Percentiles rank a stretch among this genome's conserved stretches.
Evolutionary conservation across 1,140 invertebrate species (phyloP).

Genomic region (Orussus abietinus): DNA sequence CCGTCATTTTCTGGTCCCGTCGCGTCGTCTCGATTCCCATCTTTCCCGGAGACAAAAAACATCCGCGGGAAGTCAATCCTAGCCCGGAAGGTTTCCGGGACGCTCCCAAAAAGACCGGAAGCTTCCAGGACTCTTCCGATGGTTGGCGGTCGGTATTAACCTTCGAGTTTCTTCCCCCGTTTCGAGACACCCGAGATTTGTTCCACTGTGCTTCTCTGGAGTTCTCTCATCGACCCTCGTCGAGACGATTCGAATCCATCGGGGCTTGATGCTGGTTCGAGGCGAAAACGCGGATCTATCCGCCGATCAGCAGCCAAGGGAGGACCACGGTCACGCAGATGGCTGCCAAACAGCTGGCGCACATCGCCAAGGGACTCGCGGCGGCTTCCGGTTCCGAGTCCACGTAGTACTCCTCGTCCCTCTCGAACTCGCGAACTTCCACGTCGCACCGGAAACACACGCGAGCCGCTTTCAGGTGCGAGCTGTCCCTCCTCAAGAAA

Average conservation of each 20-base stretch:
- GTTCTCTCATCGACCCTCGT: no score
- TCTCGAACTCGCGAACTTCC: constrained; percentile 50
- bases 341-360: constrained; percentile 47
- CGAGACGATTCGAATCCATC: no score
- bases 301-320: constrained; percentile 49
- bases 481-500: constrained; percentile 45
- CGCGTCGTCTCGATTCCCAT: no score
- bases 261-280: no score
- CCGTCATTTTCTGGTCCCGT: no score
- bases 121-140: neutral
- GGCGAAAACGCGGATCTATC: constrained; percentile 24
- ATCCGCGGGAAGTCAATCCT: no score
- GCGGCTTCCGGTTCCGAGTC: constrained; percentile 30
- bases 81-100: no score
- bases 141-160: neutral
- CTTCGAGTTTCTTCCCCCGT: neutral
- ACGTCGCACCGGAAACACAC: constrained; percentile 54
- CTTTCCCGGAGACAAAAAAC: no score
- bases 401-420: constrained; percentile 42
- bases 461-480: constrained; percentile 34
- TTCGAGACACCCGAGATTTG: neutral
- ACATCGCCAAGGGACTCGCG: constrained; percentile 48
- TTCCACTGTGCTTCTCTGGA: neutral
- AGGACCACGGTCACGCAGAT: constrained; percentile 48
- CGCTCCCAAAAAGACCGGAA: neutral